Percentiles rank a stretch among this genome's conserved stretches.
Conservation (phyloP, 92 coral and sea anemone species). For the Epizoanthus scotinus region DNA sequence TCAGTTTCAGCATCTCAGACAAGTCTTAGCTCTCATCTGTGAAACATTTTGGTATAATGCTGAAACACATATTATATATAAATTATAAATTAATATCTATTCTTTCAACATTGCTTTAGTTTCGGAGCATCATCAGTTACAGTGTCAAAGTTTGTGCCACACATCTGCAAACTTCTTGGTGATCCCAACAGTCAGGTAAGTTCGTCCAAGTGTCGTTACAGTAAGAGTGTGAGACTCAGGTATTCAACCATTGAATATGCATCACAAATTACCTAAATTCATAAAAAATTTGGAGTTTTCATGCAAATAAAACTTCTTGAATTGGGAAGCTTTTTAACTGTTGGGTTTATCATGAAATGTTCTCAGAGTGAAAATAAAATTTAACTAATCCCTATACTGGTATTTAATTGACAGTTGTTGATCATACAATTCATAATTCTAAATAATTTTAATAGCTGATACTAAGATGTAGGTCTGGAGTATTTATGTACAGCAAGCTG, state of each 20-base stretch:
- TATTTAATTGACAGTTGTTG: no score
- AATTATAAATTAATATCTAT: background rate
- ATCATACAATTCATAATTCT: no score
- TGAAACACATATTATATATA: background rate
- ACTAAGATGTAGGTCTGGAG: no score
- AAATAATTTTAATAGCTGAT: no score
- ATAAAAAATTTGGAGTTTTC: no score
- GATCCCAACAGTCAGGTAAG: conserved; percentile 97
- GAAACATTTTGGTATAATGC: background rate
- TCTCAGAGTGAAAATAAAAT: no score
- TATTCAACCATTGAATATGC: background rate
- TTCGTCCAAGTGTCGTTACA: background rate
- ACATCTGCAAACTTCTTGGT: conserved; percentile 94
- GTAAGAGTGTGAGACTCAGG: background rate
- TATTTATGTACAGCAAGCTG: no score
- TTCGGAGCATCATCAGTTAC: conserved; percentile 88
- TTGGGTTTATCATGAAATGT: no score
- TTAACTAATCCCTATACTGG: no score
- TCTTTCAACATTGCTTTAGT: conserved; percentile 44
- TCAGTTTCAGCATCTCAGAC: background rate
- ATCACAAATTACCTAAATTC: no score
- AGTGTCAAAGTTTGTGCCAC: conserved; percentile 93
- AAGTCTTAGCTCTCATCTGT: background rate
- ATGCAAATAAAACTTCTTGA: no score
- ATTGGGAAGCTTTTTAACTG: no score